Percentiles rank a stretch among this genome's conserved stretches.
Evolutionary conservation across 2,113 vertebrate species (phyloP).

Genomic region (Erythrolamprus reginae): DNA sequence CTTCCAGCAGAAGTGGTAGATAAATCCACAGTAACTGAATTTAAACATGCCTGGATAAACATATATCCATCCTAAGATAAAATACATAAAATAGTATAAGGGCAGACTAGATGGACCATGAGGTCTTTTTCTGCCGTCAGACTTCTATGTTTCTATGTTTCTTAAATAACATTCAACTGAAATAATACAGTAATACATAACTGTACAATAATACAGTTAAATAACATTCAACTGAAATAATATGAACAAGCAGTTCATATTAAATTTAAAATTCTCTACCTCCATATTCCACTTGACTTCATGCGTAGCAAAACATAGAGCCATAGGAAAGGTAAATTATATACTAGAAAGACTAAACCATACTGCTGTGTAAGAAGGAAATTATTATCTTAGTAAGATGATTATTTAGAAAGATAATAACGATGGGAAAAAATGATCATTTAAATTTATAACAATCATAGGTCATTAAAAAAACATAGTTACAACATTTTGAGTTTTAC

Average conservation of each 20-base stretch:
- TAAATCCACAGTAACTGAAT: too few relatives aligned
- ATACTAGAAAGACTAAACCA: not conserved
- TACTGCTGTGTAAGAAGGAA: rapidly evolving
- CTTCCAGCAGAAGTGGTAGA: too few relatives aligned
- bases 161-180: too few relatives aligned
- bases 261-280: constrained; percentile 24
- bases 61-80: too few relatives aligned
- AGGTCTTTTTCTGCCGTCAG: too few relatives aligned
- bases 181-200: too few relatives aligned
- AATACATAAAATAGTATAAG: too few relatives aligned
- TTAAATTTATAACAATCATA: not conserved
- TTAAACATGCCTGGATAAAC: too few relatives aligned
- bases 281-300: not conserved
- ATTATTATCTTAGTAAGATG: constrained; percentile 24
- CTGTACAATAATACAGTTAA: too few relatives aligned
- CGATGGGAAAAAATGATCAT: not conserved
- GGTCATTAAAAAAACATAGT: not conserved
- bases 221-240: constrained; percentile 1
- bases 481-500: not conserved
- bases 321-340: not conserved
- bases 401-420: not conserved
- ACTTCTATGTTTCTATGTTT: too few relatives aligned
- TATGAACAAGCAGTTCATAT: not conserved
- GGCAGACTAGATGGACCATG: too few relatives aligned
- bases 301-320: not conserved